Conservation (phyloP, 1,140 invertebrate species). For the Tetragnatha versicolor region DNA sequence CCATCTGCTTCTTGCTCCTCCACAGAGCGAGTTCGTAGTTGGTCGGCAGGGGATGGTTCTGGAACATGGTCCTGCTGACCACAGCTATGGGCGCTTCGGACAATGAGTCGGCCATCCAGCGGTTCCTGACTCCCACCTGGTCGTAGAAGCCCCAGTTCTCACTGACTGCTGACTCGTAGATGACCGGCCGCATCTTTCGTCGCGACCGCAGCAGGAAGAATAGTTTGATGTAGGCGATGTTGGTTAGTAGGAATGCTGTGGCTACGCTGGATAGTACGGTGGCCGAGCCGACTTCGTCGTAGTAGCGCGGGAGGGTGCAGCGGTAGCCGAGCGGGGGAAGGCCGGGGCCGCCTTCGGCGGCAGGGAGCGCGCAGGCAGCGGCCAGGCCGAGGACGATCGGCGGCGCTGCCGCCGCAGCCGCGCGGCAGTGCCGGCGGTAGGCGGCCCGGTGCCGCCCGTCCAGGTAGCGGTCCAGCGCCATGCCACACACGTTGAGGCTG, state of each 20-base stretch:
- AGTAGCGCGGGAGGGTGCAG: slow-evolving; percentile 37
- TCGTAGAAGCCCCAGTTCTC: slow-evolving; percentile 51
- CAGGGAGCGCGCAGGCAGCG: slow-evolving; percentile 18
- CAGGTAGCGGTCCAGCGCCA: slow-evolving; percentile 41
- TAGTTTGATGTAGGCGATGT: slow-evolving; percentile 30
- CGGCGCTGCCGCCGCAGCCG: background rate
- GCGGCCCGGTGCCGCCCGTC: slow-evolving; percentile 27
- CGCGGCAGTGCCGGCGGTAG: slow-evolving; percentile 30
- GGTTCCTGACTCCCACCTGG: slow-evolving; percentile 18
- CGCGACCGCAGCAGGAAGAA: slow-evolving; percentile 37
- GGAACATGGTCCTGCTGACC: slow-evolving; percentile 23
- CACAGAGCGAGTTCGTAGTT: slow-evolving; percentile 36
- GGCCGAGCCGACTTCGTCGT: background rate
- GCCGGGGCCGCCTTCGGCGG: background rate
- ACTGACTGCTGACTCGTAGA: slow-evolving; percentile 51
- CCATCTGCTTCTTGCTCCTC: slow-evolving; percentile 41
- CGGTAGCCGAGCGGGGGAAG: background rate
- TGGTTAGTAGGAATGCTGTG: slow-evolving; percentile 11
- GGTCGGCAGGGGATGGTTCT: slow-evolving; percentile 21
- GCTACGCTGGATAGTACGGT: background rate
- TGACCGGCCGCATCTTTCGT: slow-evolving; percentile 47
- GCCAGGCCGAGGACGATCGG: slow-evolving; percentile 13
- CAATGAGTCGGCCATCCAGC: slow-evolving; percentile 37
- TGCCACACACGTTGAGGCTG: slow-evolving; percentile 36
- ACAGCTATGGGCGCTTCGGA: slow-evolving; percentile 33